Evolutionary conservation across 1,140 invertebrate genomes (phyloP).

Genomic region (Dysdera silvatica): DNA sequence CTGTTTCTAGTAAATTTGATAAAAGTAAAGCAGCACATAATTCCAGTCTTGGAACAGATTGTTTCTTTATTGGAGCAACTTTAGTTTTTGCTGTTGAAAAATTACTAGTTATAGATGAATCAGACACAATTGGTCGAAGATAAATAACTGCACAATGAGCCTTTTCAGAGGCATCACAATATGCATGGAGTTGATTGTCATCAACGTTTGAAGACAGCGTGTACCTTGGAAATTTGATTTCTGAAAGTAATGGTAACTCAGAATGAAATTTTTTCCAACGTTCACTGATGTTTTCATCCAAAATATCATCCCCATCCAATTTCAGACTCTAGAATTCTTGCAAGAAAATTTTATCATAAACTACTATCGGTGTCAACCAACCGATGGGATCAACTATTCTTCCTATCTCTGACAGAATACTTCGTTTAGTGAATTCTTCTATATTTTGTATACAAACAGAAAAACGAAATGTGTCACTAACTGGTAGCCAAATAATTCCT

Average conservation of each 20-base stretch:
- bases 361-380: neutral
- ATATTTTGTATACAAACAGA: neutral
- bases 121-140: neutral
- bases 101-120: neutral
- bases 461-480: slow-evolving; percentile 9
- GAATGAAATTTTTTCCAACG: slow-evolving; percentile 40
- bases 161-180: slow-evolving; percentile 42
- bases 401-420: neutral
- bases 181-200: slow-evolving; percentile 39
- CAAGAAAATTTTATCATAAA: neutral
- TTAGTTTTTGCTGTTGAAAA: slow-evolving; percentile 13
- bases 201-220: slow-evolving; percentile 35
- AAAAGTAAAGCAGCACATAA: slow-evolving; percentile 5
- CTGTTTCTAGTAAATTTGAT: neutral
- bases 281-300: slow-evolving; percentile 34
- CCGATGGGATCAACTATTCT: neutral
- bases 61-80: slow-evolving; percentile 38
- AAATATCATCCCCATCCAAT: slow-evolving; percentile 8
- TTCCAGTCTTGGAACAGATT: slow-evolving; percentile 32
- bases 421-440: neutral
- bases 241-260: neutral
- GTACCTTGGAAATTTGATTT: neutral
- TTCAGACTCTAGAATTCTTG: neutral
- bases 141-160: slow-evolving; percentile 32
- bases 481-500: slow-evolving; percentile 21